phyloP scores from a whole-genome alignment of 2,888 invertebrate species.

The Adelphocoris suturalis region DNA sequence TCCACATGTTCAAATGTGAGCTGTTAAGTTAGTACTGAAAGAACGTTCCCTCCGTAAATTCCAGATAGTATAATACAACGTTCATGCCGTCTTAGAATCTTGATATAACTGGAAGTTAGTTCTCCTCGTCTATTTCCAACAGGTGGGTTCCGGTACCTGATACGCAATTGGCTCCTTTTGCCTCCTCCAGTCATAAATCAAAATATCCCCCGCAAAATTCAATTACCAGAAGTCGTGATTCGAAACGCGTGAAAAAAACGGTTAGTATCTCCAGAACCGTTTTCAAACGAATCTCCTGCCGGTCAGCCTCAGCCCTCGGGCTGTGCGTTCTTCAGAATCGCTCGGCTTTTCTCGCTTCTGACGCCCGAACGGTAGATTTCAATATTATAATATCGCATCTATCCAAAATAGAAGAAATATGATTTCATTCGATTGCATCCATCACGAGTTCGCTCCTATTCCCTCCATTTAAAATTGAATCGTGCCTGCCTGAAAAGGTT shows the following conservation, averaged over 20 bases:
- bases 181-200: conserved; percentile 47
- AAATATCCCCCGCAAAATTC: conserved; percentile 53
- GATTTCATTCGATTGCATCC: not conserved
- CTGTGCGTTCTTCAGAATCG: not conserved
- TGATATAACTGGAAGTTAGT: too few relatives aligned
- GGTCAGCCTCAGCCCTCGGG: not conserved
- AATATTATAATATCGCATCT: not conserved
- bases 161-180: not conserved
- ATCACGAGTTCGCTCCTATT: too few relatives aligned
- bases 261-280: conserved; percentile 4
- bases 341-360: not conserved
- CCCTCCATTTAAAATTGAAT: not conserved
- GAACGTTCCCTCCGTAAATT: too few relatives aligned
- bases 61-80: too few relatives aligned
- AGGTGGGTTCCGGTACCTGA: not conserved
- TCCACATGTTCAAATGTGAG: too few relatives aligned
- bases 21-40: too few relatives aligned
- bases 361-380: not conserved
- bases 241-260: conserved; percentile 32
- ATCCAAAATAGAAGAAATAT: not conserved
- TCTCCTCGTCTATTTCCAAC: not conserved
- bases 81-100: too few relatives aligned
- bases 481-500: not conserved
- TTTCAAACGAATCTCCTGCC: conserved; percentile 5
- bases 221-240: conserved; percentile 59